These are phyloP conservation scores for Jaculus jaculus DNA, from an alignment of 2,113 vertebrate genomes.

Conservation along the genomic window DNA sequence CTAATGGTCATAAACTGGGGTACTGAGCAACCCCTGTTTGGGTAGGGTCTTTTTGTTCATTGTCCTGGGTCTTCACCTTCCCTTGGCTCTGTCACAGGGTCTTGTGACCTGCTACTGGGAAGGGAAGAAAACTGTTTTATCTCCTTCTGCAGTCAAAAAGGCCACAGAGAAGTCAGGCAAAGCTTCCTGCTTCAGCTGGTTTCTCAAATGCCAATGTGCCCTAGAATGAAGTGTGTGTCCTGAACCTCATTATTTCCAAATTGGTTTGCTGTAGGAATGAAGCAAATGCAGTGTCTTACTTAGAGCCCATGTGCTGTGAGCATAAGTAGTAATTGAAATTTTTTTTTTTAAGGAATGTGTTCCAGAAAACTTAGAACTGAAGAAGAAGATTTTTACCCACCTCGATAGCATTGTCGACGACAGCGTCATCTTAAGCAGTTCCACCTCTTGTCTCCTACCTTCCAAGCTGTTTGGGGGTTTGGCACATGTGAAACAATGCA, in stretches of 20 bases:
- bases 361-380: slow-evolving; percentile 93
- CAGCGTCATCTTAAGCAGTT: slow-evolving; percentile 92
- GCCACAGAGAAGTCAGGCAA: background rate
- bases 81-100: background rate
- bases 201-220: background rate
- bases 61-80: background rate
- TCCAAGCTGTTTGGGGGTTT: slow-evolving; percentile 91
- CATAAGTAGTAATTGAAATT: slow-evolving; percentile 14
- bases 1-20: too few relatives aligned
- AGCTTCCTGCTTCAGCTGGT: background rate
- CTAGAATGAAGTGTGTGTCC: background rate
- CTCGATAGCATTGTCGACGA: slow-evolving; percentile 88
- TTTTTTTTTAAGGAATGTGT: slow-evolving; percentile 91
- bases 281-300: background rate
- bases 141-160: background rate
- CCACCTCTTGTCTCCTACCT: slow-evolving; percentile 94
- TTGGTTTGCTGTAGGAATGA: background rate
- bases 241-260: background rate
- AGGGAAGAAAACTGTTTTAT: background rate
- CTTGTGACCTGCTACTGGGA: background rate
- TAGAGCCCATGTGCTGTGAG: background rate
- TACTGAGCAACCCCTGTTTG: background rate
- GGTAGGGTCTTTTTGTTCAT: background rate
- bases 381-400: slow-evolving; percentile 91
- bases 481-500: slow-evolving; percentile 90